Evolutionary conservation across 2,888 invertebrate species (phyloP).

Genomic region (Podabrus alpinus): DNA sequence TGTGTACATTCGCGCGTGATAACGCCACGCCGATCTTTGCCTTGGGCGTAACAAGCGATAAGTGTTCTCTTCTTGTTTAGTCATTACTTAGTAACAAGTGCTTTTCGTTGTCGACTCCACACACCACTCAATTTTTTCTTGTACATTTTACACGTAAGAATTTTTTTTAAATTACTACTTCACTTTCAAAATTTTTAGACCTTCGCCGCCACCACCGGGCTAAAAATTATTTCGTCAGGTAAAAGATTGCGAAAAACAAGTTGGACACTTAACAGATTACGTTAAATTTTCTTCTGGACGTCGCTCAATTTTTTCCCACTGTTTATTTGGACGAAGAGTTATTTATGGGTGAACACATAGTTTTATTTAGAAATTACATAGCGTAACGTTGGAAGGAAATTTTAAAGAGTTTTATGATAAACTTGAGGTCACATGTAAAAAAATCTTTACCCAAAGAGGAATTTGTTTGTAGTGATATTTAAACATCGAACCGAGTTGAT

Average conservation of each 20-base stretch:
- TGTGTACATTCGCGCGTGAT: slow-evolving; percentile 33
- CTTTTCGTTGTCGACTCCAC: slow-evolving; percentile 11
- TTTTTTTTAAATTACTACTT: background rate
- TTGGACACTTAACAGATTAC: background rate
- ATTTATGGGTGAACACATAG: background rate
- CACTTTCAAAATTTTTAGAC: background rate
- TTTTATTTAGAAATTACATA: background rate
- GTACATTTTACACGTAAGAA: slow-evolving; percentile 16
- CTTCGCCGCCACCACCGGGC: background rate
- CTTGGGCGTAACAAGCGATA: slow-evolving; percentile 35
- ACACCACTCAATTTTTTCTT: slow-evolving; percentile 2
- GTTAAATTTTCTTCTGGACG: background rate
- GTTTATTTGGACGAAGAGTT: background rate
- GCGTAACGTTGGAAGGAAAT: background rate
- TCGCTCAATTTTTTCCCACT: background rate
- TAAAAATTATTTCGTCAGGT: background rate
- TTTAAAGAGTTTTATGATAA: background rate
- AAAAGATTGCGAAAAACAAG: background rate
- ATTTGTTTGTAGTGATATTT: background rate
- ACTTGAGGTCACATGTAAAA: background rate
- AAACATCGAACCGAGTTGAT: slow-evolving; percentile 1
- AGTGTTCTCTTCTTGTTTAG: slow-evolving; percentile 30
- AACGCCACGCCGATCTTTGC: slow-evolving; percentile 37
- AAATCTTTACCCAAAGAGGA: background rate
- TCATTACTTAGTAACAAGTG: slow-evolving; percentile 31